Percentiles rank a stretch among this genome's conserved stretches.
Evolutionary conservation across 37 sponge, comb jelly and placozoan species (phyloP).

Genomic region (Theonella swinhoei): DNA sequence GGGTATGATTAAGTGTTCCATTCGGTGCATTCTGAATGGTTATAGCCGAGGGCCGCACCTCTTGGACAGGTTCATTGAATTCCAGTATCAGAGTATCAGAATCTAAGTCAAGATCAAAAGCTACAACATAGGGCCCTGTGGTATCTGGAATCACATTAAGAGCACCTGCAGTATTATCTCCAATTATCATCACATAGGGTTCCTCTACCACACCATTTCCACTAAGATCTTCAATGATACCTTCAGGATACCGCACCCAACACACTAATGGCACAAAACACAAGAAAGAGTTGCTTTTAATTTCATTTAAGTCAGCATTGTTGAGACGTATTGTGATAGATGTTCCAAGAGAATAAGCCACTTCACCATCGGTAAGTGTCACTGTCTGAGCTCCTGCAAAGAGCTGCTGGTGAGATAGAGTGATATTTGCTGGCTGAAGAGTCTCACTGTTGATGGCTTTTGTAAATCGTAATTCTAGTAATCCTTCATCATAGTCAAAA

Average conservation of each 20-base stretch:
- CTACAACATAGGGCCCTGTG: conserved; percentile 45
- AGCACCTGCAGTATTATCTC: neutral
- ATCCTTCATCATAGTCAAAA: conserved; percentile 76
- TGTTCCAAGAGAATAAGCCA: conserved; percentile 36
- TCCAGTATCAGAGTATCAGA: conserved; percentile 55
- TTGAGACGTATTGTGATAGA: conserved; percentile 47
- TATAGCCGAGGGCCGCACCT: conserved; percentile 53
- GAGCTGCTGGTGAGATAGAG: conserved; percentile 14
- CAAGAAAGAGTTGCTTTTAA: conserved; percentile 57
- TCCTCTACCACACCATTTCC: conserved; percentile 44
- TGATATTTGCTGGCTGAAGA: conserved; percentile 30
- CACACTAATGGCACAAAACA: conserved; percentile 48
- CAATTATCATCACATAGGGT: neutral
- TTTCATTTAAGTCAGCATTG: conserved; percentile 60
- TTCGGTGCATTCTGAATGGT: conserved; percentile 66
- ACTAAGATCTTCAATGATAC: conserved; percentile 54
- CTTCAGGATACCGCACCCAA: conserved; percentile 43
- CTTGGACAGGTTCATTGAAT: conserved; percentile 82
- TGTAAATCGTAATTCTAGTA: conserved; percentile 61
- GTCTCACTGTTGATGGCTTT: conserved; percentile 48
- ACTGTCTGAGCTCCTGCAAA: neutral
- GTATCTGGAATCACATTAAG: conserved; percentile 36
- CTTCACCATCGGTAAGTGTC: conserved; percentile 60
- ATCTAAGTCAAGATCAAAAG: conserved; percentile 62
- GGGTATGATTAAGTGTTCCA: conserved; percentile 39